phyloP scores from a whole-genome alignment of 2,113 vertebrate species.

The Asarcornis scutulata region DNA sequence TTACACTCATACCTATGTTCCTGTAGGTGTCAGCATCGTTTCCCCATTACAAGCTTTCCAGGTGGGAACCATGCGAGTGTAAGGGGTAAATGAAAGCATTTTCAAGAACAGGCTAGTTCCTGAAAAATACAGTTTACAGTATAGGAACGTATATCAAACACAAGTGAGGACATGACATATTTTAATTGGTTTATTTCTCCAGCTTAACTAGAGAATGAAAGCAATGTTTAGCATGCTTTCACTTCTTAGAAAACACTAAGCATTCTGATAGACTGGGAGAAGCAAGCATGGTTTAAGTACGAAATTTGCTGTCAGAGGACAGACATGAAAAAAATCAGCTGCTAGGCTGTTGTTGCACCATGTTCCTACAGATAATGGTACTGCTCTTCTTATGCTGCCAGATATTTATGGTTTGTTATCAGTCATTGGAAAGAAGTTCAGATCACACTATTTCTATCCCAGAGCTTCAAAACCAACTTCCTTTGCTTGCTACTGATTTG shows the following conservation, averaged over 20 bases:
- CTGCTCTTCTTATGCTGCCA: neutral
- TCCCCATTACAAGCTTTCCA: neutral
- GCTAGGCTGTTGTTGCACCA: neutral
- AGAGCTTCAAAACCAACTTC: neutral
- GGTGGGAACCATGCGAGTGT: neutral
- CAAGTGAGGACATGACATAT: neutral
- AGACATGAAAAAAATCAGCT: neutral
- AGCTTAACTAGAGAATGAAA: neutral
- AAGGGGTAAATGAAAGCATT: neutral
- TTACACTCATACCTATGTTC: neutral
- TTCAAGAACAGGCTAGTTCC: neutral
- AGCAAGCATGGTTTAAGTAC: neutral
- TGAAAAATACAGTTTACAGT: neutral
- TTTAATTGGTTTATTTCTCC: neutral
- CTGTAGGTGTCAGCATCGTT: neutral
- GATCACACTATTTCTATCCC: neutral
- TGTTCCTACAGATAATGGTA: neutral
- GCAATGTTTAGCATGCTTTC: neutral
- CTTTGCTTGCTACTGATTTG: neutral
- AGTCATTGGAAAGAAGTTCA: neutral
- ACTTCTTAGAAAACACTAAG: neutral
- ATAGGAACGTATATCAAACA: neutral
- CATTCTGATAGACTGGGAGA: neutral
- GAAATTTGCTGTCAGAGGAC: neutral
- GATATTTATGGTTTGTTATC: neutral